Evolutionary conservation across 2,797 vertebrate species (phyloP).

Genomic region (Carapus acus): DNA sequence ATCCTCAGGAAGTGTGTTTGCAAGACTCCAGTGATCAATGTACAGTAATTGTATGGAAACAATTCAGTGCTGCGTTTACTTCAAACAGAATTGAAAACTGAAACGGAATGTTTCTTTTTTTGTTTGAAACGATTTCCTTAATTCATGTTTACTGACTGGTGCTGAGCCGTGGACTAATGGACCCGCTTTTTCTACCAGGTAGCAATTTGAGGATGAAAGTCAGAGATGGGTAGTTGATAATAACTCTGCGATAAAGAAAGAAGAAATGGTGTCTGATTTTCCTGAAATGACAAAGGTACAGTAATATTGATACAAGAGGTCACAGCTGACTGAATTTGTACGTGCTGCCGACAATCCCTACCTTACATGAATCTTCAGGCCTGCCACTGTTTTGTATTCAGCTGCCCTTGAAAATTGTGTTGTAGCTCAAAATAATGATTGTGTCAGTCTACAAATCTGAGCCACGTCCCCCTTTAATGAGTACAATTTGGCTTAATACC

Average conservation of each 20-base stretch:
- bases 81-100: slow-evolving; percentile 29
- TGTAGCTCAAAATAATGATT: slow-evolving; percentile 19
- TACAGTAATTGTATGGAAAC: slow-evolving; percentile 27
- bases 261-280: slow-evolving; percentile 12
- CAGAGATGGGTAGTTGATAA: slow-evolving; percentile 13
- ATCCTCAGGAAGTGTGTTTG: background rate
- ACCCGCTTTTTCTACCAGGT: slow-evolving; percentile 11
- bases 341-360: background rate
- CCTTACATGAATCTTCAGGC: slow-evolving; percentile 17
- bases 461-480: slow-evolving; percentile 14
- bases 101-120: slow-evolving; percentile 28
- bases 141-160: slow-evolving; percentile 28
- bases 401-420: slow-evolving; percentile 25
- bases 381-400: slow-evolving; percentile 7
- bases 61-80: slow-evolving; percentile 18
- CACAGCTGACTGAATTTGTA: slow-evolving; percentile 18
- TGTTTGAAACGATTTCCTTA: slow-evolving; percentile 29
- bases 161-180: slow-evolving; percentile 29
- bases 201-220: slow-evolving; percentile 19
- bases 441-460: slow-evolving; percentile 8
- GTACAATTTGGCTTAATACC: slow-evolving; percentile 26
- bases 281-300: slow-evolving; percentile 9
- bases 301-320: slow-evolving; percentile 3
- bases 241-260: slow-evolving; percentile 5
- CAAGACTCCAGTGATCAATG: slow-evolving; percentile 10